These are phyloP conservation scores for Chrysodeixis includens DNA, from an alignment of 2,888 invertebrate species.

Conservation along the genomic window DNA sequence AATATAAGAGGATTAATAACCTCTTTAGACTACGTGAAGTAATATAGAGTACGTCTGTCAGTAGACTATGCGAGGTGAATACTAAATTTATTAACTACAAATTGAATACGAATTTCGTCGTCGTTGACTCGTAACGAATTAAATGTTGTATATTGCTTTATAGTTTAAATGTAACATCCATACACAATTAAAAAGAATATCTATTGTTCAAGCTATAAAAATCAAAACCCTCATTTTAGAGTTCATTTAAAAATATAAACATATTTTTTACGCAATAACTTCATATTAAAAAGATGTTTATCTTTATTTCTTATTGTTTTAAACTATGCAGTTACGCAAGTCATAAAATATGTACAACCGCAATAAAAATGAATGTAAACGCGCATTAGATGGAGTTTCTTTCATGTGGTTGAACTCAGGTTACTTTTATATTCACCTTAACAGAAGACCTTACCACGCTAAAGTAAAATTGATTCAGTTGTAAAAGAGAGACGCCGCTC, in stretches of 20 bases:
- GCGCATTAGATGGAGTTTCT: neutral
- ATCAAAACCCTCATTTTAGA: constrained; percentile 10
- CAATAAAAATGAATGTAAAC: neutral
- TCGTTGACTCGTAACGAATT: too few species aligned
- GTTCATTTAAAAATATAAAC: neutral
- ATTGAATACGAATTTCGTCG: too few species aligned
- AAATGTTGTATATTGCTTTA: too few species aligned
- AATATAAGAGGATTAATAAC: neutral
- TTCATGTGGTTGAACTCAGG: too few species aligned
- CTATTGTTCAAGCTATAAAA: constrained; percentile 8
- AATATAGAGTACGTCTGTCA: neutral
- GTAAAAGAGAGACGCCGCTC: too few species aligned
- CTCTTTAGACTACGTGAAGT: neutral
- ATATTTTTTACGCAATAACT: neutral
- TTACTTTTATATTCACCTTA: too few species aligned
- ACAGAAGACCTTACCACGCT: too few species aligned
- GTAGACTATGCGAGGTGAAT: neutral
- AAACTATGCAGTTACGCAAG: neutral
- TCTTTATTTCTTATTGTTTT: constrained; percentile 15
- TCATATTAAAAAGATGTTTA: neutral
- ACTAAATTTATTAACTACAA: neutral
- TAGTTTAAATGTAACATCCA: too few species aligned
- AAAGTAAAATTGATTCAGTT: too few species aligned
- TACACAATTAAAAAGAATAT: too few species aligned
- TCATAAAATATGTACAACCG: neutral